Evolutionary conservation across 2,888 invertebrate species (phyloP).

Genomic region (Saturnia japonica): DNA sequence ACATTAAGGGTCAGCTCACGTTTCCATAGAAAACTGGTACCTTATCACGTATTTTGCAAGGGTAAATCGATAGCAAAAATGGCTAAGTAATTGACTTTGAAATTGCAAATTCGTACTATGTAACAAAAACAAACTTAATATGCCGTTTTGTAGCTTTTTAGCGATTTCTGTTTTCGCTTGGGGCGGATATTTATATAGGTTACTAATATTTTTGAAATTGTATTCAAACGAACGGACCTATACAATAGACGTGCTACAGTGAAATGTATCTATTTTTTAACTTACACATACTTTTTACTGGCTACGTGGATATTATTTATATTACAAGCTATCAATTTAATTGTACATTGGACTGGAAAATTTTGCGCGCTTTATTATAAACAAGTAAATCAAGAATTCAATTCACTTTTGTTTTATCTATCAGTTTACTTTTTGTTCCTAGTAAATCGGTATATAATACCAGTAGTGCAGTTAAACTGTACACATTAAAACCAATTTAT

Average conservation of each 20-base stretch:
- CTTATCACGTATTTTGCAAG: too few relatives aligned
- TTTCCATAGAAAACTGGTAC: neutral
- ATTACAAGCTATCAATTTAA: neutral
- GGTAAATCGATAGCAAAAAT: too few relatives aligned
- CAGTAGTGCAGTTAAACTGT: slow-evolving; percentile 8
- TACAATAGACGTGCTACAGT: neutral
- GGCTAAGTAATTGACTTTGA: too few relatives aligned
- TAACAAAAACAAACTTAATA: too few relatives aligned
- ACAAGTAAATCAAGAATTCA: neutral
- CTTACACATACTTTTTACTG: neutral
- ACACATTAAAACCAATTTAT: slow-evolving; percentile 11
- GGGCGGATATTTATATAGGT: too few relatives aligned
- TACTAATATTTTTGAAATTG: neutral
- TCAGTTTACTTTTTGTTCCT: neutral
- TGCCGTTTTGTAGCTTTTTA: too few relatives aligned
- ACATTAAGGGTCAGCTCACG: too few relatives aligned
- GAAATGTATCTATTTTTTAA: neutral
- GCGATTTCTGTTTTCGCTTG: too few relatives aligned
- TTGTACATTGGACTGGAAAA: neutral
- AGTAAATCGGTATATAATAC: neutral
- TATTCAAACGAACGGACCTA: neutral
- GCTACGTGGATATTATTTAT: neutral
- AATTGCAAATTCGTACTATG: too few relatives aligned
- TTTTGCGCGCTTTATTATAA: neutral
- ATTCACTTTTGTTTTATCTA: neutral